phyloP scores from a whole-genome alignment of 2,888 invertebrate species.

The Melinopterus prodromus region DNA sequence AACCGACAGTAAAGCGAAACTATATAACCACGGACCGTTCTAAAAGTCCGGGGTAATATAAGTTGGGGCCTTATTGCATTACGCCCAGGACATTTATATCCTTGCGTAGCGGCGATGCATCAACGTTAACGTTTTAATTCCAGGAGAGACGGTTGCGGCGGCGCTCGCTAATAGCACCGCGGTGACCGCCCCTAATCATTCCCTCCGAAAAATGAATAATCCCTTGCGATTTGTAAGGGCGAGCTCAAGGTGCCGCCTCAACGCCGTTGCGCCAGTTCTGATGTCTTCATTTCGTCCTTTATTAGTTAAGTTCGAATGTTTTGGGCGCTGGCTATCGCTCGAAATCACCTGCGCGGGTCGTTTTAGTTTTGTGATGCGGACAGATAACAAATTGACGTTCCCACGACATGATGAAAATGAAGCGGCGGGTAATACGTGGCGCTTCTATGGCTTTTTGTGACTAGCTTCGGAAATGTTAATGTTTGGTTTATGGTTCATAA shows the following conservation, averaged over 20 bases:
- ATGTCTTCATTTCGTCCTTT: constrained; percentile 29
- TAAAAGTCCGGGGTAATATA: background rate
- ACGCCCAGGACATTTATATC: constrained; percentile 20
- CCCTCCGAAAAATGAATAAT: constrained; percentile 26
- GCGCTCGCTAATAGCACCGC: constrained; percentile 19
- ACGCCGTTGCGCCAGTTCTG: background rate
- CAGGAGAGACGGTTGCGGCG: constrained; percentile 12
- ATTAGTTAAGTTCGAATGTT: background rate
- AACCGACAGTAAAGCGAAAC: background rate
- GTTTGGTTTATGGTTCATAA: too few relatives aligned
- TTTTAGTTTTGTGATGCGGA: background rate
- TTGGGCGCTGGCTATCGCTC: background rate
- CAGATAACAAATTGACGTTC: constrained; percentile 26
- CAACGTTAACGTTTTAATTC: constrained; percentile 27
- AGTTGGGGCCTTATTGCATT: background rate
- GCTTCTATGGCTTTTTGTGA: background rate
- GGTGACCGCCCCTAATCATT: constrained; percentile 27
- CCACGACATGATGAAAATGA: background rate
- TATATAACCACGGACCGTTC: background rate
- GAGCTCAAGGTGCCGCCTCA: constrained; percentile 17
- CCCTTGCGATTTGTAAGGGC: constrained; percentile 19
- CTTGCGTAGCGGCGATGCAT: constrained; percentile 12
- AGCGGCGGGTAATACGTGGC: background rate
- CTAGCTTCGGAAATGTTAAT: background rate
- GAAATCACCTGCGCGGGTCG: background rate